Conservation (phyloP, 2,888 invertebrate genomes). For the Neoaliturus tenellus region DNA sequence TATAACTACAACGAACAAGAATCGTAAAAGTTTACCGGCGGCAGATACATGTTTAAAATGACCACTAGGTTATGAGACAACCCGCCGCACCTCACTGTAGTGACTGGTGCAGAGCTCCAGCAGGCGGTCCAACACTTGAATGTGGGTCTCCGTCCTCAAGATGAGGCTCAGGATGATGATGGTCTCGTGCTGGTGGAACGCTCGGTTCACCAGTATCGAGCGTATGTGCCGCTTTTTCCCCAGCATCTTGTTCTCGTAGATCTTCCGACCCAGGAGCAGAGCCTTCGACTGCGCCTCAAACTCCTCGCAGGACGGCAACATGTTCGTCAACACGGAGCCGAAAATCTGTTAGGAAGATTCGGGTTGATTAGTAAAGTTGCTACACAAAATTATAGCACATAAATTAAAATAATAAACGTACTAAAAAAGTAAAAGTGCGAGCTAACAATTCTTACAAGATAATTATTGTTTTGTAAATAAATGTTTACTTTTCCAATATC, state of each 20-base stretch:
- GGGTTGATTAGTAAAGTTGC: too few relatives aligned
- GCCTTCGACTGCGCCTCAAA: conserved; percentile 81
- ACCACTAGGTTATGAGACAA: background rate
- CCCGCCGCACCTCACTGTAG: conserved; percentile 78
- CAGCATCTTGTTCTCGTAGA: conserved; percentile 79
- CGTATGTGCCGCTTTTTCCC: conserved; percentile 78
- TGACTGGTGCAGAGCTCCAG: conserved; percentile 79
- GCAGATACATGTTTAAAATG: conserved; percentile 59
- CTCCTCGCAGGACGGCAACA: conserved; percentile 74
- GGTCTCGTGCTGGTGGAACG: conserved; percentile 80
- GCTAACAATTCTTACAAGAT: too few relatives aligned
- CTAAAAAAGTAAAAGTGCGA: too few relatives aligned
- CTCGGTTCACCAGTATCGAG: conserved; percentile 80
- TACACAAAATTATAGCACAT: too few relatives aligned
- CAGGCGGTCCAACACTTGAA: conserved; percentile 77
- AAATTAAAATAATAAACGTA: too few relatives aligned
- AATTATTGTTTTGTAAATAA: too few relatives aligned
- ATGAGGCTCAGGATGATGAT: conserved; percentile 54
- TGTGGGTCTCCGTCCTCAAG: conserved; percentile 78
- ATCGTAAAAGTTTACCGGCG: background rate
- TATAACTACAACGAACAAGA: background rate
- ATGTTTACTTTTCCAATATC: too few relatives aligned
- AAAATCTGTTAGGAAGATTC: conserved; percentile 77
- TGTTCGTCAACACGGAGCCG: conserved; percentile 78
- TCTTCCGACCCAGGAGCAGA: conserved; percentile 78